Conservation (phyloP, 2,888 invertebrate genomes). For the Lottia gigantea region DNA sequence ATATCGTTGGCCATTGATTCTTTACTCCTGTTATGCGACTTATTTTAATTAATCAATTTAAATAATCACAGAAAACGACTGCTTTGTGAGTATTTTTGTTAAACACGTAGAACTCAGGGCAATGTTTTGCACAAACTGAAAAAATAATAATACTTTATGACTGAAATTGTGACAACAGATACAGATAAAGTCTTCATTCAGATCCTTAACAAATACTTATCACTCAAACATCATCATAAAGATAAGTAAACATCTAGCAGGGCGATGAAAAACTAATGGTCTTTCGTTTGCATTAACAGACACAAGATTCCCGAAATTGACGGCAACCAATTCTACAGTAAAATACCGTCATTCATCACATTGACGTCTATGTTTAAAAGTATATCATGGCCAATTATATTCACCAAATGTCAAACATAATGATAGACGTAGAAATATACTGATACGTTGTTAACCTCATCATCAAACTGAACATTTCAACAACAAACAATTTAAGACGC, state of each 20-base stretch:
- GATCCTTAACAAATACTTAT: no score
- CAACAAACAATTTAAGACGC: conserved; percentile 3
- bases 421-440: neutral
- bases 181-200: no score
- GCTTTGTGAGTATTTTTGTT: no score
- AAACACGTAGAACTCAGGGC: no score
- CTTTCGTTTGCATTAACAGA: conserved; percentile 3
- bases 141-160: no score
- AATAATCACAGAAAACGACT: no score
- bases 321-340: neutral
- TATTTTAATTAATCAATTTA: no score
- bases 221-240: neutral
- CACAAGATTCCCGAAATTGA: neutral
- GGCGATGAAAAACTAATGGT: conserved; percentile 2
- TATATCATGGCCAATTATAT: conserved; percentile 8
- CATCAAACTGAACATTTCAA: neutral
- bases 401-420: conserved; percentile 4
- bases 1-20: no score
- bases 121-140: no score
- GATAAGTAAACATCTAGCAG: conserved; percentile 1
- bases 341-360: neutral
- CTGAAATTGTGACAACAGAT: no score
- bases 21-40: no score
- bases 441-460: no score
- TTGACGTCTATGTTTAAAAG: neutral